Evolutionary conservation across 2,888 invertebrate species (phyloP).

Genomic region (Spilarctia lutea): DNA sequence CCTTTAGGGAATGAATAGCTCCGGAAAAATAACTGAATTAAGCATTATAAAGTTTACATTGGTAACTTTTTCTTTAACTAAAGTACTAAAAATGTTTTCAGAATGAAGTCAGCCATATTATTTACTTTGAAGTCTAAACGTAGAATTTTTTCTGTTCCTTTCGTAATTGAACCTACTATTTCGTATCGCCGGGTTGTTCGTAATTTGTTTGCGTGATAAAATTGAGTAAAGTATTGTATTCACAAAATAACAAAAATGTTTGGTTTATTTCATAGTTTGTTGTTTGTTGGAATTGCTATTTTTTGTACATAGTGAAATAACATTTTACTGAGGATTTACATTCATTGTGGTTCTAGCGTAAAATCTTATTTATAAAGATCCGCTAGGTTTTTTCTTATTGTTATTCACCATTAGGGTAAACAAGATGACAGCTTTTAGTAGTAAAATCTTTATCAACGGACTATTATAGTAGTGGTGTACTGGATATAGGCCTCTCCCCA

Average conservation of each 20-base stretch:
- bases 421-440: neutral
- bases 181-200: conserved; percentile 10
- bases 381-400: neutral
- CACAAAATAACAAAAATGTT: neutral
- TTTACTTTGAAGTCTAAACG: neutral
- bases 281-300: neutral
- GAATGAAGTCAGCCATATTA: neutral
- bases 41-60: conserved; percentile 15
- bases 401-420: neutral
- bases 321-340: neutral
- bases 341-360: neutral
- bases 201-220: conserved; percentile 35
- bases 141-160: conserved; percentile 11
- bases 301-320: neutral
- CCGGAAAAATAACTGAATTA: conserved; percentile 17
- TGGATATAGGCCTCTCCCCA: no score
- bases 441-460: neutral
- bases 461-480: no score
- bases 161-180: conserved; percentile 26
- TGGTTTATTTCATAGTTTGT: neutral
- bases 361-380: neutral
- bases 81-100: neutral
- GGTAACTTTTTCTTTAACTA: conserved; percentile 12
- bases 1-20: neutral
- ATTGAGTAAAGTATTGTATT: conserved; percentile 11